Conservation (phyloP, 2,888 invertebrate species). For the Pachycephus smyrnensis region DNA sequence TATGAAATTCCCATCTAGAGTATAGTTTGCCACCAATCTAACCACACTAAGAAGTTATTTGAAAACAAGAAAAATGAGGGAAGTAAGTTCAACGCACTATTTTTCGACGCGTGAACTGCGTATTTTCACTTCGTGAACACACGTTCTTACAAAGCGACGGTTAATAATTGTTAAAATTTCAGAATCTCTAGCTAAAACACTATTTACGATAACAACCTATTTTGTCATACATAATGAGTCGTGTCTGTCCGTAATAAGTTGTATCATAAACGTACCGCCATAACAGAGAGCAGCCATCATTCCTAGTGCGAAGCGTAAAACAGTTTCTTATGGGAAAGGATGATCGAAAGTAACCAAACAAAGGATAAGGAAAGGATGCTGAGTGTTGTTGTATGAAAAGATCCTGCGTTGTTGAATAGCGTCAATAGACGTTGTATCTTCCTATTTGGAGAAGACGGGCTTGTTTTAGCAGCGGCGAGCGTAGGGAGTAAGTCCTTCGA, state of each 20-base stretch:
- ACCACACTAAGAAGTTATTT: not conserved
- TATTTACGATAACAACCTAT: not conserved
- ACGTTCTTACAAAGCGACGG: not conserved
- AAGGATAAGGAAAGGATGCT: not conserved
- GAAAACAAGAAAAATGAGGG: not conserved
- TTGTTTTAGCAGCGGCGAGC: not conserved
- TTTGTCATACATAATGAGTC: not conserved
- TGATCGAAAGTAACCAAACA: not conserved
- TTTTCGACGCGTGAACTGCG: not conserved
- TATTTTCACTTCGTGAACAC: too few relatives aligned
- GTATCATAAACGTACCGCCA: constrained; percentile 52
- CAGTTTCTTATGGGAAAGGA: not conserved
- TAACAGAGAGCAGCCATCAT: constrained; percentile 62
- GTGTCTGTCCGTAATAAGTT: not conserved
- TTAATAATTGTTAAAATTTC: not conserved
- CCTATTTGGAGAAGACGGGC: not conserved
- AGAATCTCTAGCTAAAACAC: not conserved
- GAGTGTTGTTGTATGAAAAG: not conserved
- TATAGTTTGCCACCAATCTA: not conserved
- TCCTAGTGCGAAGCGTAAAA: not conserved
- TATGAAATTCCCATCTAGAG: not conserved
- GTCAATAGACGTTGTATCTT: not conserved
- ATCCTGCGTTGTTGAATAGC: not conserved
- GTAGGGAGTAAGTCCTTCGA: not conserved
- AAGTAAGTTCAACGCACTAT: not conserved